phyloP scores from a whole-genome alignment of 2,888 invertebrate genomes.

The Dolomedes plantarius region DNA sequence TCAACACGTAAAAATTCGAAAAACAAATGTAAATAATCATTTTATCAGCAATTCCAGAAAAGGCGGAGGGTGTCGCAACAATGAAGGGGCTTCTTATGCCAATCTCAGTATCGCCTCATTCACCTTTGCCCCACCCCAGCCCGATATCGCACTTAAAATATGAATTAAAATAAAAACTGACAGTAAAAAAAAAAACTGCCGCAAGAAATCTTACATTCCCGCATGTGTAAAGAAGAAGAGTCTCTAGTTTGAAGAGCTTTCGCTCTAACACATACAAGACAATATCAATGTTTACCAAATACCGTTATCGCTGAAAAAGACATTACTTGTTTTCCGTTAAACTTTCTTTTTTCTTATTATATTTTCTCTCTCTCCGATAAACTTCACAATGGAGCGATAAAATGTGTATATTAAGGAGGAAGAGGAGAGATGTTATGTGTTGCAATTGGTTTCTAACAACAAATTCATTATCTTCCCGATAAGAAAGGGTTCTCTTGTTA shows the following conservation, averaged over 20 bases:
- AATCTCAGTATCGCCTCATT: conserved; percentile 38
- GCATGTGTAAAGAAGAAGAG: neutral
- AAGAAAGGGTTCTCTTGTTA: conserved; percentile 33
- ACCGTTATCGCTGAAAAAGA: conserved; percentile 40
- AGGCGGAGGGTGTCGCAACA: conserved; percentile 13
- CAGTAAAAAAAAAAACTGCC: conserved; percentile 7
- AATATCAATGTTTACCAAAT: conserved; percentile 70
- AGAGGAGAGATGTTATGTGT: conserved; percentile 41
- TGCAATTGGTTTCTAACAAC: conserved; percentile 60
- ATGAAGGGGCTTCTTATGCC: conserved; percentile 16
- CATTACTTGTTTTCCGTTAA: conserved; percentile 57
- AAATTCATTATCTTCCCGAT: conserved; percentile 49
- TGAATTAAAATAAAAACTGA: conserved; percentile 37
- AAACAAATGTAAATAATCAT: conserved; percentile 11
- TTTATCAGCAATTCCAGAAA: conserved; percentile 1
- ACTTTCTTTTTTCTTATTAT: neutral
- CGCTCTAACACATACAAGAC: conserved; percentile 51
- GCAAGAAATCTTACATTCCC: neutral
- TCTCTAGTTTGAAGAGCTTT: conserved; percentile 33
- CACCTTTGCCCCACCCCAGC: conserved; percentile 65
- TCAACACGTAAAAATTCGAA: conserved; percentile 5
- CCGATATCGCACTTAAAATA: conserved; percentile 24
- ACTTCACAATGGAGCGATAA: conserved; percentile 61
- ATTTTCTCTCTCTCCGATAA: conserved; percentile 26
- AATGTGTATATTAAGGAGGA: conserved; percentile 58